Evolutionary conservation across 2,888 invertebrate genomes (phyloP).

Genomic region (Ophraella communa): DNA sequence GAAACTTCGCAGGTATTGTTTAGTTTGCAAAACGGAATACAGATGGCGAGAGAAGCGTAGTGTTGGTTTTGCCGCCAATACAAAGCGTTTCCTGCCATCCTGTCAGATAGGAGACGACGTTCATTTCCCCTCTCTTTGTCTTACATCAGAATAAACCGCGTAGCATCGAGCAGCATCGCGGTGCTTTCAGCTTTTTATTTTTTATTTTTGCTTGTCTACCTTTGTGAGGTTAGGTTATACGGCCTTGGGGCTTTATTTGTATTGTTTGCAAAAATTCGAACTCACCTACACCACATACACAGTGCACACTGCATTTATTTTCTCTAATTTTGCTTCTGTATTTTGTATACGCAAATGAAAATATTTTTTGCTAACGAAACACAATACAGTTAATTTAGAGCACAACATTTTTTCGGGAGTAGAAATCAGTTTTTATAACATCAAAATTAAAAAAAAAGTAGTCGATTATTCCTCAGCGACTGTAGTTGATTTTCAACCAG

Average conservation of each 20-base stretch:
- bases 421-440: too few relatives aligned
- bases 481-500: too few relatives aligned
- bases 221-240: slow-evolving; percentile 11
- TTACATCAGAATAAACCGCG: slow-evolving; percentile 43
- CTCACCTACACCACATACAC: neutral
- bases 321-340: neutral
- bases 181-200: neutral
- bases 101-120: slow-evolving; percentile 55
- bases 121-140: slow-evolving; percentile 58
- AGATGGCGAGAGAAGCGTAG: slow-evolving; percentile 20
- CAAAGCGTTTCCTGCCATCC: slow-evolving; percentile 43
- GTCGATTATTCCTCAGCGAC: too few relatives aligned
- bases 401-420: too few relatives aligned
- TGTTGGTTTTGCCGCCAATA: slow-evolving; percentile 20
- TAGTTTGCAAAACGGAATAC: slow-evolving; percentile 8
- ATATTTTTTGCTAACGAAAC: too few relatives aligned
- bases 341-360: neutral
- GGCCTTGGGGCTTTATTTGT: neutral
- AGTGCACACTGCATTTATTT: neutral
- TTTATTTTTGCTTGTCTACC: neutral
- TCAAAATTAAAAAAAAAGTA: too few relatives aligned
- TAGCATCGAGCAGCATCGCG: neutral
- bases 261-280: slow-evolving; percentile 4
- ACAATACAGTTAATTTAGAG: too few relatives aligned
- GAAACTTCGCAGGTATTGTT: slow-evolving; percentile 13